Base-by-base conservation (phyloP, 2,113 vertebrate species). In the Sinocyclocheilus grahami region DNA sequence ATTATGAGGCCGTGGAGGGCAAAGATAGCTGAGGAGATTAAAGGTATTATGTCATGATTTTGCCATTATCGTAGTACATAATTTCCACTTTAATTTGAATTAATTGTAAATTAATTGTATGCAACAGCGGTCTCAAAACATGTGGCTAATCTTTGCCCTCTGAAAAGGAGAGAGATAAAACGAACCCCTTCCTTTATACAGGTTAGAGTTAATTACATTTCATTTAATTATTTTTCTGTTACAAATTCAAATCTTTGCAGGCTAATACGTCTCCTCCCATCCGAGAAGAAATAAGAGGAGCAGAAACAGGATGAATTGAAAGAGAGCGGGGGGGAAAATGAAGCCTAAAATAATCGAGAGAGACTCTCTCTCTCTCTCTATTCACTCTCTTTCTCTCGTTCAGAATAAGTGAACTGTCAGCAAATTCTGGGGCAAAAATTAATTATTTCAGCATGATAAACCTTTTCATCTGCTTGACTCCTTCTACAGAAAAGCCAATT, bases 361-460 rank as follows among this genome's bases (percentile, higher is more conserved):
- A 87, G 92, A 53, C n/a, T 77, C 72, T 48, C 48, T 42, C 95
- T 95, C 94, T 92, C 90, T 27, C 33, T 51, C 51, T 9, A 58
- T 18, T 81, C 76, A 14, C 72, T 30, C 75, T 83, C 89, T 89
- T 87, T 89, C 93, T 91, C 96, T 95, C 94, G 96, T 95, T 95
- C 92, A 3, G 93, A 95, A 96, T 96, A 99, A 97, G 95, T 96
- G 96, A 97, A 97, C 97, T 98, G 98, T 99, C 97, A 99, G 97
- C 96, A 94, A 97, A 97, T 98, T 97, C 95, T 90, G 93, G 88
- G 87, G 90, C 95, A 95, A 96, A 98, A 98, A 98, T 97, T 97
- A 99, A 99, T 99, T 99, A 98, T 99, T 99, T 98, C 97, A 98
- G 97, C 97, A 97, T 98, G 98, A 99, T 98, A 98, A 99, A 98